Evolutionary conservation across 2,888 invertebrate species (phyloP), one percentile per base, ranked within the genome.

Genomic region (Sipha maydis): DNA sequence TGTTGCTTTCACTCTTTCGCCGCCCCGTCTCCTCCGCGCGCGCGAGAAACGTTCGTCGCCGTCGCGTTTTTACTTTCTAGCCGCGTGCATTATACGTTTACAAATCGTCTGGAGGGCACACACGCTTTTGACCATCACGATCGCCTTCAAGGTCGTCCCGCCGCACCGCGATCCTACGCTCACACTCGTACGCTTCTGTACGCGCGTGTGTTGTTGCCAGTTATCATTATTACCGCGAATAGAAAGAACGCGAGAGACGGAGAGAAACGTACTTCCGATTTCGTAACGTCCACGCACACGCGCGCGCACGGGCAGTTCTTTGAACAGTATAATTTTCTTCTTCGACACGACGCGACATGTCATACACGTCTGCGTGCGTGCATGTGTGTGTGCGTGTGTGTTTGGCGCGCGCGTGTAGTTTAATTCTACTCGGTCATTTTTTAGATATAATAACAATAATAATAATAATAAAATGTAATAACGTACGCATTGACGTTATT

Each of bases 1-100:
- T 77, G 76, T 86, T 86, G 86, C 86, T 88, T 88, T 88, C 86
- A 88, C 86, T 88, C 78, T 88, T 80, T 75, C 80, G 54, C 67
- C 41, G 71, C 31, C 41, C 34, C 78, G 48, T 56, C n/a, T n/a
- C n/a, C n/a, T n/a, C n/a, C n/a, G 56, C 41, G 38, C 56, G 71
- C 54, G 21, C 75, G 38, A 84, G 84, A 84, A 76, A 84, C 76
- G 84, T 41, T 41, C 38, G 38, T 38, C 75, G 76, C 67, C 75
- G 84, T 48, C 48, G 48, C 48, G 14, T 77, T 85, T 85, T 85
- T 85, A 85, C 85, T 85, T 85, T 85, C 85, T 85, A 85, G 41
- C 76, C 67, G 76, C 76, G 21, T 4, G 61, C 9, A 21, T 48
- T 21, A 21, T 25, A 7, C 25, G 25, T 75, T 71, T 54, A 28